Evolutionary conservation across 1,140 invertebrate genomes (phyloP), one percentile per base, ranked within the genome.

Genomic region (Rhagoletis zephyria): DNA sequence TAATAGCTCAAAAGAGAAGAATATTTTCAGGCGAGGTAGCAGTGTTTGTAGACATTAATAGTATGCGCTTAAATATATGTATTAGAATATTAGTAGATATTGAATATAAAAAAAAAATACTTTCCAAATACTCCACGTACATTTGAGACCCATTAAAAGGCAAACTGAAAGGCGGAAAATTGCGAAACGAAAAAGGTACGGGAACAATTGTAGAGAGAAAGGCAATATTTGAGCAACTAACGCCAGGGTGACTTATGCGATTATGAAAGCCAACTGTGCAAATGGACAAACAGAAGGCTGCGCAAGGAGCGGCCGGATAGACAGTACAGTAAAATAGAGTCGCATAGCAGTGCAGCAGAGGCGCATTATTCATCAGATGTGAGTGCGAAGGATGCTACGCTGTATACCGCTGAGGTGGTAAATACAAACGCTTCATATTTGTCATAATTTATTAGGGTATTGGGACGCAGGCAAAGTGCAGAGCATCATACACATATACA

Each of bases 341-440:
- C 1, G 67, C n/a, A 63, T 63, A 30, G n/a, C 61, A 63, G n/a
- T 16, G 61, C 51, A 59, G 48, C 6, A 16, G 74, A 7, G 56
- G 19, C 16, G 16, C 42, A 51, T 16, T 9, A 45, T 45, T 7
- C 7, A n/a, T 51, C 51, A 16, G 3, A n/a, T 3, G 7, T 42
- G n/a, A 12, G 51, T 56, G n/a, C 51, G 74, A 56, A 19, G 42
- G 61, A 63, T 63, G 45, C 45, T 67, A 19, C 3, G 51, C 48
- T 56, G n/a, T 3, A 16, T n/a, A 48, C 74, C 42, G 70, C 74
- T 56, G 30, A 65, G 89, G 87, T 90, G 90, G 91, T 90, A 91
- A 91, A 91, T 91, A 91, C 91, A 91, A 91, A 91, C 91, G 91
- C 91, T 91, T 91, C 91, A 91, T 91, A 91, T 91, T 91, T 91